Conservation (phyloP, 35 echinoderm and acorn worm species). For the Acanthaster planci region DNA sequence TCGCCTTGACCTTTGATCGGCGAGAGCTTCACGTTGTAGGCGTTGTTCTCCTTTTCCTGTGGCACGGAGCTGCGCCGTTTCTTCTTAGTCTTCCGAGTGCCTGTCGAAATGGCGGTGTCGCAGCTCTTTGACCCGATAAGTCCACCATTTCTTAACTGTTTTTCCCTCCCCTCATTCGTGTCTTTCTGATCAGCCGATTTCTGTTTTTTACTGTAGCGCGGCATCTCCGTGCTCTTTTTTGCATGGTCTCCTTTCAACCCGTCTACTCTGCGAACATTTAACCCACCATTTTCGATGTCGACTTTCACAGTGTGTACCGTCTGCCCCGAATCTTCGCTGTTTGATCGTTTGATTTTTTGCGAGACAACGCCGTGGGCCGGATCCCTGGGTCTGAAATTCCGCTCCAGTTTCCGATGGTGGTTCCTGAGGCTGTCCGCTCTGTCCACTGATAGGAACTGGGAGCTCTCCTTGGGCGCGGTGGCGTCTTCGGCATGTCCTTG, state of each 20-base stretch:
- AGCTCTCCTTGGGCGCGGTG: not conserved
- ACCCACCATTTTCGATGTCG: constrained; percentile 48
- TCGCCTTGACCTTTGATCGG: constrained; percentile 20
- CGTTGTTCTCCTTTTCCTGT: not conserved
- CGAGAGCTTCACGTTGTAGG: not conserved
- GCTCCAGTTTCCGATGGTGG: constrained; percentile 13
- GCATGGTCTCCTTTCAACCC: not conserved
- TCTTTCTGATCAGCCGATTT: not conserved
- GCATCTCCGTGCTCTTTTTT: not conserved
- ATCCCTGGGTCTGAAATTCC: not conserved
- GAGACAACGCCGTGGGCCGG: not conserved
- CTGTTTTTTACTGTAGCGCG: constrained; percentile 14
- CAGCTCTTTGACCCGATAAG: not conserved
- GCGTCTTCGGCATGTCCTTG: not conserved
- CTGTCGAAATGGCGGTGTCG: not conserved
- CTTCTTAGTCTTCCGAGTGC: not conserved
- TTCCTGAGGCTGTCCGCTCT: constrained; percentile 16
- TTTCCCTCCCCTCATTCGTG: not conserved
- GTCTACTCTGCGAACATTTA: not conserved
- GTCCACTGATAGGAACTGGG: constrained; percentile 13
- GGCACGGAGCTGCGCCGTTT: not conserved
- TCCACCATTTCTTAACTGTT: not conserved
- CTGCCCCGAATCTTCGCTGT: not conserved
- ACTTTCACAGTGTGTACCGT: constrained; percentile 40
- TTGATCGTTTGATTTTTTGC: not conserved